Percentiles rank a stretch among this genome's conserved stretches.
Conservation (phyloP, 1,140 invertebrate genomes). For the Melitaea cinxia region DNA sequence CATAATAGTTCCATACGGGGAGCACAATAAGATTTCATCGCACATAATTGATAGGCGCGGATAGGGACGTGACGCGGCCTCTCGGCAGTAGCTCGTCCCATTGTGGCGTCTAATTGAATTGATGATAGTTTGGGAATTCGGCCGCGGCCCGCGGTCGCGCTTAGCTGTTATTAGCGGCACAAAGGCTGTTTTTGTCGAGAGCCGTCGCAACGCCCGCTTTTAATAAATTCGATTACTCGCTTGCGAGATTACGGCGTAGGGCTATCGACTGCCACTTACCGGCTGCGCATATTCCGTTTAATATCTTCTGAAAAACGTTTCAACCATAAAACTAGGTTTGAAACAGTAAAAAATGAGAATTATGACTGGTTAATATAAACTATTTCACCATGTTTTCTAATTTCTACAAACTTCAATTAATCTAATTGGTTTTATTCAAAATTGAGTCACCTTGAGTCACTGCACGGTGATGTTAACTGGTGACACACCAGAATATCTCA, state of each 20-base stretch:
- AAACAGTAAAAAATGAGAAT: too few species aligned
- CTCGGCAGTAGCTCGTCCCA: conserved; percentile 3
- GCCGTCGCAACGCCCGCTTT: conserved; percentile 20
- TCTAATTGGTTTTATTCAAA: too few species aligned
- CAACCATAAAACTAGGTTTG: too few species aligned
- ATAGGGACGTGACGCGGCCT: background rate
- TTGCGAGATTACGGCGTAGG: conserved; percentile 7
- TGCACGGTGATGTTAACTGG: too few species aligned
- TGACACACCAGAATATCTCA: too few species aligned
- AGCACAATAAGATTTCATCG: conserved; percentile 3
- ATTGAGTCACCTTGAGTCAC: too few species aligned
- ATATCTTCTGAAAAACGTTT: background rate
- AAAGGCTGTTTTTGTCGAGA: conserved; percentile 33
- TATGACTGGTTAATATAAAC: too few species aligned
- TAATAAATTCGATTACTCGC: conserved; percentile 38
- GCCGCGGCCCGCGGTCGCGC: conserved; percentile 9
- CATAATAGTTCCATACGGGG: background rate
- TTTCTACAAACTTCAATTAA: too few species aligned
- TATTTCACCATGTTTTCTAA: too few species aligned
- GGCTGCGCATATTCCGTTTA: background rate
- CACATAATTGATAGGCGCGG: conserved; percentile 16
- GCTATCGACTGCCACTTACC: background rate
- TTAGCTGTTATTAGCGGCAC: conserved; percentile 27
- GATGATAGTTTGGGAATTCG: conserved; percentile 27
- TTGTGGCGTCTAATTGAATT: conserved; percentile 37